Base-by-base conservation (phyloP, 2,888 invertebrate genomes). In the Eupithecia abbreviata region DNA sequence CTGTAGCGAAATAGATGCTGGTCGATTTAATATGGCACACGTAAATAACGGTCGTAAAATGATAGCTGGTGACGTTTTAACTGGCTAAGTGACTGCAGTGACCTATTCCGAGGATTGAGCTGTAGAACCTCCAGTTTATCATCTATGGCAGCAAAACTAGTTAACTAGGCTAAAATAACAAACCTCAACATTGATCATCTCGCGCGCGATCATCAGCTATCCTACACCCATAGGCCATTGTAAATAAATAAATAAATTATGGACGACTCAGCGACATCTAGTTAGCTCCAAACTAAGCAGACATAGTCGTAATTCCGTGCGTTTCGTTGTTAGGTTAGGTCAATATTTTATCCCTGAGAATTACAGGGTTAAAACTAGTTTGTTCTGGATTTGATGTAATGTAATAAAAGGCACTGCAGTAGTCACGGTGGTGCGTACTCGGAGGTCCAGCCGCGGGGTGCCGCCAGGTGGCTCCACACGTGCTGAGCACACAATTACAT, bases 1-100 rank as follows among this genome's bases (percentile, higher is more conserved):
- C 87, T 88, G 88, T 90, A 90, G 89, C 88, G 88, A 90, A 90
- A 91, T 91, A 92, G 89, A 87, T 88, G 88, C 85, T 82, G 86
- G 85, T 90, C 92, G 92, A 92, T 92, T 92, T 90, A 90, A 90
- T 91, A 90, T 90, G 87, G 90, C 86, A 90, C 88, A 89, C 87
- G 90, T 91, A 90, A 91, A 91, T 91, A 88, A 90, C 82, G 84
- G 83, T 88, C 85, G 87, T 89, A 87, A 89, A 89, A 87, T 87
- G 83, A 90, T 88, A 86, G 87, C 88, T 89, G 86, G 85, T 88
- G 83, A 83, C 78, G 83, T 79, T 83, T 82, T 79, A 75, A 81
- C 77, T 79, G 67, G 76, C 66, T 7, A 47, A 4, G n/a, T 68
- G 68, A 68, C 73, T 62, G 10, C 62, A 62, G 51, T 73, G 81